Conservation (phyloP, 2,888 invertebrate species). For the Tethea ocularis region DNA sequence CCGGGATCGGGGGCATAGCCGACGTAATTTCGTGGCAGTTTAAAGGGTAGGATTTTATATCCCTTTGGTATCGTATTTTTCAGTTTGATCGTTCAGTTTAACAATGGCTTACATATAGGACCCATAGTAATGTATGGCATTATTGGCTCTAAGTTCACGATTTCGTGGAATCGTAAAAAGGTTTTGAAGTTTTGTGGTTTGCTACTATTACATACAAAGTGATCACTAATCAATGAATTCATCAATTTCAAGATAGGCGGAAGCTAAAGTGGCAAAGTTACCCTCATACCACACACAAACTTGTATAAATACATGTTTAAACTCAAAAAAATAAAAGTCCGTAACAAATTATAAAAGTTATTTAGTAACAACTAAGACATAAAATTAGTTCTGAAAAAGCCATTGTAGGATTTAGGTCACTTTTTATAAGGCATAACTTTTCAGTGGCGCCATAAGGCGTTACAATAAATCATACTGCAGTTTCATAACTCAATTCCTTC, state of each 20-base stretch:
- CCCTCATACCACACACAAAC: no score
- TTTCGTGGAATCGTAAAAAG: background rate
- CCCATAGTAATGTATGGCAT: background rate
- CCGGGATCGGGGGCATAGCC: constrained; percentile 43
- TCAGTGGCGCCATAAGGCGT: constrained; percentile 47
- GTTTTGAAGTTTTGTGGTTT: background rate
- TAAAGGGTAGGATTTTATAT: constrained; percentile 39
- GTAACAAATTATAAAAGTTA: no score
- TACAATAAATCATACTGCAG: constrained; percentile 57
- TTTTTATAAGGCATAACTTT: constrained; percentile 15
- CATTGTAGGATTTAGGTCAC: constrained; percentile 3
- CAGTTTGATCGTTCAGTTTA: constrained; percentile 1
- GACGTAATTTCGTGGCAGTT: constrained; percentile 51
- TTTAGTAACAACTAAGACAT: no score
- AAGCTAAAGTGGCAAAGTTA: no score
- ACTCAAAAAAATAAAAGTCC: no score
- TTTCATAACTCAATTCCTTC: constrained; percentile 63
- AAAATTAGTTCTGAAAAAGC: background rate
- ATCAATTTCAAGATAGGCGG: no score
- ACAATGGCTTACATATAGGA: constrained; percentile 4
- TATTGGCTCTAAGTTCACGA: background rate
- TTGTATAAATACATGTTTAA: no score
- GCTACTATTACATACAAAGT: background rate
- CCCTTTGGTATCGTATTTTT: constrained; percentile 10
- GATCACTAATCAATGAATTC: no score